Base-by-base conservation (phyloP, 2,113 vertebrate species). In the Takifugu flavidus region DNA sequence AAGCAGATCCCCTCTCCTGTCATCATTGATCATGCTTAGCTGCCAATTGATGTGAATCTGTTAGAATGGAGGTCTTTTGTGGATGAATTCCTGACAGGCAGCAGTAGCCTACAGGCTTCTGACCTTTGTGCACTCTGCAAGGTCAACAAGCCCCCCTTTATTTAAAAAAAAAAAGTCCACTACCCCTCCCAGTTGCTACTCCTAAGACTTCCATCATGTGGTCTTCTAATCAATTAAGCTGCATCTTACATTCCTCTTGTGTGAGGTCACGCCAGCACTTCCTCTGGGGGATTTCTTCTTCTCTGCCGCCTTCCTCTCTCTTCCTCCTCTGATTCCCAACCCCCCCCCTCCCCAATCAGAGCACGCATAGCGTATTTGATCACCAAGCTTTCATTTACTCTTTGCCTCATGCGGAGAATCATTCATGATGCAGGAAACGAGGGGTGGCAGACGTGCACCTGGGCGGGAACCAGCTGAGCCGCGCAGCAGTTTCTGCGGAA, bases 191-290 rank as follows among this genome's bases (percentile, higher is more conserved):
- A 43, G 28, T 42, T 54, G 65, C 62, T 47, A 70, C 81, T 62
- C 70, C 78, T 67, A 59, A 69, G 74, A 81, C 77, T 80, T 84
- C 80, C 86, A 84, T 88, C 91, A 89, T 84, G 83, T 89, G 87
- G 83, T 87, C 89, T 67, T 86, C 60, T 28, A 93, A 94, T 94
- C 83, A 87, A 94, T 92, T 91, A 92, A 91, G 69, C 76, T 25
- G 29, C 77, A 91, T 91, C 86, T 83, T 87, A 89, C 90, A 92
- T 94, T 94, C 91, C 80, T 91, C 49, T 56, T 74, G 72, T 80
- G 86, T 94, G 90, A 93, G 87, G 88, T 96, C 92, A 94, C 83
- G 91, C 90, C 89, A 57, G 26, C 55, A 50, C 82, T 82, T 87
- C 79, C 87, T 2, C 70, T 67, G 44, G 67, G 78, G 74, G 4